Evolutionary conservation across 2,888 invertebrate species (phyloP).

Genomic region (Teinopalpus imperialis): DNA sequence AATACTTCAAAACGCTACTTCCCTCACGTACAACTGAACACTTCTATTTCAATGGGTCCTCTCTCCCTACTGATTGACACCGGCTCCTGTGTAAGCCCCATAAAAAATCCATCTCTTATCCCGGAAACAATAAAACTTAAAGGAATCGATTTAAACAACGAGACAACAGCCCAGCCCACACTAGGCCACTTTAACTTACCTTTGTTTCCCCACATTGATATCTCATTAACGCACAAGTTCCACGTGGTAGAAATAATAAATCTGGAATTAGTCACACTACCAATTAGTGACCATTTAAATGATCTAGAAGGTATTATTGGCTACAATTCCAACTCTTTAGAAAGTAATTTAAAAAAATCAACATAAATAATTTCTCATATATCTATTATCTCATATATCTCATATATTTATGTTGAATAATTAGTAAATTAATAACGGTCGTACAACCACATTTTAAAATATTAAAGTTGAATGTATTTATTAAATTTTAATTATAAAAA

Average conservation of each 20-base stretch:
- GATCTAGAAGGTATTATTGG: not conserved
- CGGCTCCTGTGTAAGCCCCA: slow-evolving; percentile 1
- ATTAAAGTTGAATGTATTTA: too few relatives aligned
- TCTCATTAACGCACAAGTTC: slow-evolving; percentile 1
- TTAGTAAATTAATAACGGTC: too few relatives aligned
- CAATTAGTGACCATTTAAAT: not conserved
- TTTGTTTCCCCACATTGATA: not conserved
- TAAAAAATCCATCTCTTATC: not conserved
- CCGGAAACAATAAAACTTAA: slow-evolving; percentile 1
- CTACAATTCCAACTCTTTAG: not conserved
- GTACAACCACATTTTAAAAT: too few relatives aligned
- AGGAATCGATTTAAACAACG: not conserved
- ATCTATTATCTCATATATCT: too few relatives aligned
- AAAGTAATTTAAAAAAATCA: too few relatives aligned
- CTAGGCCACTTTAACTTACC: slow-evolving; percentile 1
- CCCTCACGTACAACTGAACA: not conserved
- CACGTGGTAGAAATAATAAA: slow-evolving; percentile 1
- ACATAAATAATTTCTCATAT: too few relatives aligned
- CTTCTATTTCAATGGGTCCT: not conserved
- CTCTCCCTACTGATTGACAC: not conserved
- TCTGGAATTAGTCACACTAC: not conserved
- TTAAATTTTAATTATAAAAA: too few relatives aligned
- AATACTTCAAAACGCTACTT: not conserved
- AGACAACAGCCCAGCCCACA: not conserved
- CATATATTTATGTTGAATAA: too few relatives aligned